These are phyloP conservation scores for Trilocha varians DNA, from an alignment of 2,888 invertebrate genomes.

Conservation along the genomic window DNA sequence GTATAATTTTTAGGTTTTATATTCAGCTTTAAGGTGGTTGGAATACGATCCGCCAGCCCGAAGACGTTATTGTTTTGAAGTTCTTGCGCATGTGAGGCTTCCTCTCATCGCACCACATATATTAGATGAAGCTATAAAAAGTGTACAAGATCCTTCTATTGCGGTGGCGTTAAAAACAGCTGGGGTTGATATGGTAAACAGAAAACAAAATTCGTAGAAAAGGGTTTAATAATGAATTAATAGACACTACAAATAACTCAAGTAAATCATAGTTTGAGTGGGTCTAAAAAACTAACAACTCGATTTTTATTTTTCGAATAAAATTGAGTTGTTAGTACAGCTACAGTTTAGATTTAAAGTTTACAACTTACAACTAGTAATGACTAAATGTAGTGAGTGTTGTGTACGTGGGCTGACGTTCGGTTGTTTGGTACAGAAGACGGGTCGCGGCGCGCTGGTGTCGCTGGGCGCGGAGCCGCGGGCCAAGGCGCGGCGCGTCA, in stretches of 20 bases:
- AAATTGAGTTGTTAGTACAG: no score
- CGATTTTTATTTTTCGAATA: no score
- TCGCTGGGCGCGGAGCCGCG: constrained; percentile 84
- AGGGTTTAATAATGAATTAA: background rate
- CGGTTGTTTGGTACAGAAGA: constrained; percentile 48
- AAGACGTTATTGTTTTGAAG: constrained; percentile 88
- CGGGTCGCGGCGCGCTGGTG: constrained; percentile 83
- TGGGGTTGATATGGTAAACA: constrained; percentile 79
- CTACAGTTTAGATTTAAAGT: no score
- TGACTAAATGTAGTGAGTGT: no score
- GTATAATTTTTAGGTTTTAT: constrained; percentile 79
- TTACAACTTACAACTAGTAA: no score
- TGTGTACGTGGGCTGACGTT: no score
- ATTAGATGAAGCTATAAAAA: constrained; percentile 83
- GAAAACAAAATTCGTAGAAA: background rate
- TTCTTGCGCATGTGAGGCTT: constrained; percentile 85
- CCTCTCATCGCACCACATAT: constrained; percentile 86
- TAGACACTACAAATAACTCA: no score
- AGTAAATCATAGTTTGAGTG: no score
- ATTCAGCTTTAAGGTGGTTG: constrained; percentile 91
- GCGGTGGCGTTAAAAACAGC: constrained; percentile 86
- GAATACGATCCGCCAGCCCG: constrained; percentile 84
- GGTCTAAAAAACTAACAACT: no score
- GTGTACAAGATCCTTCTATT: constrained; percentile 86
- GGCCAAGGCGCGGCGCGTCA: constrained; percentile 87